These are phyloP conservation scores for Diplodus puntazzo DNA, from an alignment of 2,797 vertebrate species.

Conservation along the genomic window DNA sequence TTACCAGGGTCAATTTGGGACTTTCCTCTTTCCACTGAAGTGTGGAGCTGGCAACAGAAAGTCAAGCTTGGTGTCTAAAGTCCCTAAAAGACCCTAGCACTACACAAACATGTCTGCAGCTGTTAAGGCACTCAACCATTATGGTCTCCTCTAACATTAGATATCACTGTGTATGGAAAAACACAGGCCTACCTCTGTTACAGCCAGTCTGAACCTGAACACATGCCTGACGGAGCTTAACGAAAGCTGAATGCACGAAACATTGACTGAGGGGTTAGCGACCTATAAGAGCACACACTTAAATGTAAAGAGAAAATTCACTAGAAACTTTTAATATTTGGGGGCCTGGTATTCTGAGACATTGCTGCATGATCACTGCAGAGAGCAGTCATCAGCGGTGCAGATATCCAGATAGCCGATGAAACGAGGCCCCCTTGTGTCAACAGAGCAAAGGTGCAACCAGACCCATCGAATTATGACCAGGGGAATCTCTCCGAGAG, in stretches of 20 bases:
- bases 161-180: constrained; percentile 37
- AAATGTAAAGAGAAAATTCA: not conserved
- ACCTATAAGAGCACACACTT: not conserved
- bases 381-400: not conserved
- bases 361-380: not conserved
- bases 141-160: constrained; percentile 16
- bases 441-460: constrained; percentile 23
- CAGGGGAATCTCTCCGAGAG: not conserved
- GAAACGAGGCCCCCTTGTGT: constrained; percentile 61
- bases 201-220: constrained; percentile 1
- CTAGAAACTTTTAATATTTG: not conserved
- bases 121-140: constrained; percentile 66
- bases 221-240: not conserved
- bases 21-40: constrained; percentile 83
- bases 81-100: constrained; percentile 82
- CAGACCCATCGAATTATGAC: not conserved
- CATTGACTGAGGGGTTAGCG: not conserved
- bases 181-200: not conserved
- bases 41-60: constrained; percentile 78
- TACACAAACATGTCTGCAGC: constrained; percentile 68
- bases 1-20: constrained; percentile 88
- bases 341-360: not conserved
- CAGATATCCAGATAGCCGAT: not conserved
- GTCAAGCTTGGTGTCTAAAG: constrained; percentile 79
- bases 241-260: not conserved